Conservation (phyloP, 2,888 invertebrate species). For the Athalia rosae region DNA sequence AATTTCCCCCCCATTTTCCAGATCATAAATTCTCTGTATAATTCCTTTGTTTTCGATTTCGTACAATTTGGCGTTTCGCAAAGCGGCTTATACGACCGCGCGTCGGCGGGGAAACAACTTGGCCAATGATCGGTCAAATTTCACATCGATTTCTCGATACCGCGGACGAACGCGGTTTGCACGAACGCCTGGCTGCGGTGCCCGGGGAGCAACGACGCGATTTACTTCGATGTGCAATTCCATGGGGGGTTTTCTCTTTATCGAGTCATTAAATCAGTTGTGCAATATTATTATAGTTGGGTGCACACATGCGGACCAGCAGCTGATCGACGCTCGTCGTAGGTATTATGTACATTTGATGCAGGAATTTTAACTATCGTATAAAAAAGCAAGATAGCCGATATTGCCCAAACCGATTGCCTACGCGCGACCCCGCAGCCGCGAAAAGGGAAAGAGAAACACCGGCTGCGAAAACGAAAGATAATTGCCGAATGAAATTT, state of each 20-base stretch:
- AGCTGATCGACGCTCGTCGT: neutral
- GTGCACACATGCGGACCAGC: constrained; percentile 14
- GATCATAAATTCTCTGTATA: neutral
- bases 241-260: constrained; percentile 34
- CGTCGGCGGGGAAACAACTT: neutral
- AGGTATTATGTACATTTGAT: neutral
- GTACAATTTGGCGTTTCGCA: constrained; percentile 29
- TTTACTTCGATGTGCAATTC: constrained; percentile 39
- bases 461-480: neutral
- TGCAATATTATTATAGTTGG: constrained; percentile 26
- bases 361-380: neutral
- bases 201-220: neutral
- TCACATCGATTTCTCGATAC: constrained; percentile 37
- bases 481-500: neutral
- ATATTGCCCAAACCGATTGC: constrained; percentile 17
- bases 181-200: neutral
- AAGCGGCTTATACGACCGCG: neutral
- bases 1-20: constrained; percentile 18
- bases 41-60: neutral
- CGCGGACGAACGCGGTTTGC: neutral
- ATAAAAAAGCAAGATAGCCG: constrained; percentile 2
- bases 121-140: neutral
- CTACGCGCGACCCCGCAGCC: too few species aligned
- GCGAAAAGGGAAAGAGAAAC: neutral
- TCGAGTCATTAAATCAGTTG: constrained; percentile 35